A percentile compares a stretch with the other conserved stretches of the same genome.
These are phyloP conservation scores for Acanthosepion lycidas DNA, from an alignment of 2,888 invertebrate genomes.

Conservation along the genomic window DNA sequence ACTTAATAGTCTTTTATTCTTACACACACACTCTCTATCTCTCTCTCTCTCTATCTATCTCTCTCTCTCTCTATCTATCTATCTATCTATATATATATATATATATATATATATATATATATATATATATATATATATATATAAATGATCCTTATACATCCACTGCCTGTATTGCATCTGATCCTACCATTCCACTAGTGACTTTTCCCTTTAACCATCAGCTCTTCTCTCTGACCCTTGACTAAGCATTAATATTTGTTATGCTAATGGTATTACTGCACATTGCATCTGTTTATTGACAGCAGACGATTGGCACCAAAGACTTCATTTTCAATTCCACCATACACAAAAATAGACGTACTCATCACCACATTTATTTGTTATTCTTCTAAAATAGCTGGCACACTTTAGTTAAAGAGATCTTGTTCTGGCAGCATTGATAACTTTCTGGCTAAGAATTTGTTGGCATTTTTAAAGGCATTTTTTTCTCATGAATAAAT, in stretches of 20 bases:
- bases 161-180: background rate
- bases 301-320: conserved; percentile 13
- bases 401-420: background rate
- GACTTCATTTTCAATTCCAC: background rate
- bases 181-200: background rate
- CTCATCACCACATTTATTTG: background rate
- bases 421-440: background rate
- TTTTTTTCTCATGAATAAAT: background rate
- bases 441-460: background rate
- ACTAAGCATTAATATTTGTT: background rate
- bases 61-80: background rate
- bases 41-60: too few species aligned
- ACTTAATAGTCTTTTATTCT: background rate
- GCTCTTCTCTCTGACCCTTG: background rate
- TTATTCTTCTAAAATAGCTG: background rate
- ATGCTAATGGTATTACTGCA: background rate
- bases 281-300: background rate
- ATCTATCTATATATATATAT: background rate
- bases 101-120: background rate
- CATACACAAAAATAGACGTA: background rate
- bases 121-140: background rate
- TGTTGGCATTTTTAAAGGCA: background rate
- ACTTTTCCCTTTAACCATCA: background rate
- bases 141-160: background rate
- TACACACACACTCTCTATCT: background rate